Base-by-base conservation (phyloP, 30 jellyfish, hydroid and myxozoan species). In the Catostylus mosaicus region DNA sequence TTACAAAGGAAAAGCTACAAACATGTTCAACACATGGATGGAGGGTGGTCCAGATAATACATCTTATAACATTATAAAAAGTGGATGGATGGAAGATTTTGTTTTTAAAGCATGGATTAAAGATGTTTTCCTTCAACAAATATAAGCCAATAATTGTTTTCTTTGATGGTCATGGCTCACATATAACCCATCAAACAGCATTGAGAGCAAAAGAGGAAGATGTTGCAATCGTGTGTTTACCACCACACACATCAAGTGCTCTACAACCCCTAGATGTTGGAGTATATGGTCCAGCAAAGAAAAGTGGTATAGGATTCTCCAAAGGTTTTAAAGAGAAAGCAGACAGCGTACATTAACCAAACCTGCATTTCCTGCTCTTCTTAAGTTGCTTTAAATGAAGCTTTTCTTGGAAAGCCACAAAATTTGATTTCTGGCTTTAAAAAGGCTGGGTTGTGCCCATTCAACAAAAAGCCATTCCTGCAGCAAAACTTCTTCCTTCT, bases 101-200 rank as follows among this genome's bases (percentile, higher is more conserved):
- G 80, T 77, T 56, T 77, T 77, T n/a, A 81, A 77, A 36, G 81
- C 80, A 54, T 77, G 70, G 80, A 54, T 77, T 30, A 56, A 31
- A 65, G 81, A 40, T 31, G 80, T 40, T 59, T 77, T 57, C 66
- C 70, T 77, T 48, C 60, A 18, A 56, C 24, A 68, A 68, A 38
- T 7, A 29, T 11, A 35, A 35, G 66, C 83, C 76, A 37, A 51
- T 51, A 10, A 35, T 56, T 35, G 52, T 77, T 19, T 61, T 40
- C 62, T 77, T 77, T 60, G 46, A 77, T 77, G 45, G 80, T 56
- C 89, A 77, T 77, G 89, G 89, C 66, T 59, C 81, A 29, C 89
- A 77, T 38, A 43, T 46, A 20, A 56, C 89, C 30, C 70, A 43
- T 77, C 54, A 38, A 59, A 77, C 89, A 7, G 89, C 70, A 16